Base-by-base conservation (phyloP, 2,888 invertebrate species). In the Caradrina clavipalpis region DNA sequence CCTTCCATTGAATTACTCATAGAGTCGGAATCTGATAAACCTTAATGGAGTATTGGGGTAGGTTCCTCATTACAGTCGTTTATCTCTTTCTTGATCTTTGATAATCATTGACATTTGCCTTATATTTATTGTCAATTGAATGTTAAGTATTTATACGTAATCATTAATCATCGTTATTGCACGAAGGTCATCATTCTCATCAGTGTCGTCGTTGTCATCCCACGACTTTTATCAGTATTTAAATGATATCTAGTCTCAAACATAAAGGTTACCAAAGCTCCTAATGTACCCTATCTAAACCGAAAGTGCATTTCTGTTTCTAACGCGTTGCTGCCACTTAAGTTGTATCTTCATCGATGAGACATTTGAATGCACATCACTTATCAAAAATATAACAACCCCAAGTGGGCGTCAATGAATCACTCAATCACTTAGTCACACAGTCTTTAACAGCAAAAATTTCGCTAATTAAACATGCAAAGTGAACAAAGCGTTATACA, bases 381-480 rank as follows among this genome's bases (percentile, higher is more conserved):
- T 22, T 0, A 45, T 13, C 61, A 45, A 45, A 31, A 45, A 35
- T 45, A 60, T 39, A 11, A n/a, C 11, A 17, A 5, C 35, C 17
- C 45, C 17, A 58, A 69, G 59, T 31, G 42, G 42, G 11, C 54
- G 21, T 58, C 57, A 55, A 39, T 62, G 49, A 67, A 69, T 54
- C 60, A 65, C 42, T 76, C 50, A 54, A 66, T 68, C 54, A 71
- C 15, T 35, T 59, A 64, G 47, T 66, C 53, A 60, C 19, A 45
- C 10, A 62, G 61, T 17, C 54, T 61, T 77, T 63, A 62, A 74
- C 47, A 53, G 58, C 54, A 68, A 71, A 64, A 76, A 75, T 82
- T 84, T 82, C 82, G 65, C 82, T 84, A 84, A 84, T 82, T 79
- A 81, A 73, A 75, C 57, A 81, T 84, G 79, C 74, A 69, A 64